These are phyloP conservation scores for Anodontia alba DNA, from an alignment of 2,888 invertebrate genomes.

Conservation along the genomic window DNA sequence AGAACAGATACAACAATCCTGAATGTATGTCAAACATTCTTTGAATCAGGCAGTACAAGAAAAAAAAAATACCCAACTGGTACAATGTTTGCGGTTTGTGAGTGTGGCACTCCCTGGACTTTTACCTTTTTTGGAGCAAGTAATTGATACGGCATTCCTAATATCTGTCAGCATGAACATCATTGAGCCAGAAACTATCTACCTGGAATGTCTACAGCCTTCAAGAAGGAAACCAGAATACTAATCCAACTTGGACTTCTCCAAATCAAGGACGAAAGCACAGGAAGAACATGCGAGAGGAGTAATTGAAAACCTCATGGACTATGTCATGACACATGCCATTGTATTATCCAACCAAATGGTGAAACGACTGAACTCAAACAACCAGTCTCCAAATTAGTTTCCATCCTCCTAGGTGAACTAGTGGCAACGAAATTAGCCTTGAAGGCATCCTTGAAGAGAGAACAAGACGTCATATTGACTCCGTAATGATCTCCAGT, in stretches of 20 bases:
- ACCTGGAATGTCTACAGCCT: conserved; percentile 14
- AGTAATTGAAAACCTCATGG: too few relatives aligned
- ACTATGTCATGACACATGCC: not conserved
- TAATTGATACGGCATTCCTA: too few relatives aligned
- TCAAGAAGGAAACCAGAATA: conserved; percentile 22
- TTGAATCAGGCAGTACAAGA: too few relatives aligned
- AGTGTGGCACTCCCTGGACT: too few relatives aligned
- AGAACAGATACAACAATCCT: too few relatives aligned
- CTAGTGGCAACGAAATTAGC: not conserved
- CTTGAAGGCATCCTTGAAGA: not conserved
- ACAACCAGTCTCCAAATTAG: conserved; percentile 24
- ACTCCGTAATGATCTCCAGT: not conserved
- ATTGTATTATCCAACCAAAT: conserved; percentile 1
- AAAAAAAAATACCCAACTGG: too few relatives aligned
- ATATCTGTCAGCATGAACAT: too few relatives aligned
- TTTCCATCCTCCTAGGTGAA: not conserved
- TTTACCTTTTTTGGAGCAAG: too few relatives aligned
- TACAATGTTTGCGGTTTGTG: too few relatives aligned
- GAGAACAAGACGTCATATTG: not conserved
- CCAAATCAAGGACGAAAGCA: conserved; percentile 3
- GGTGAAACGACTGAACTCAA: not conserved
- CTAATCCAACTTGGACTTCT: not conserved
- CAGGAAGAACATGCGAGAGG: not conserved
- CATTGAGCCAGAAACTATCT: too few relatives aligned
- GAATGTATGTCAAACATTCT: too few relatives aligned